These are phyloP conservation scores for Hemiprocne comata DNA, from an alignment of 2,113 vertebrate species.

Conservation along the genomic window DNA sequence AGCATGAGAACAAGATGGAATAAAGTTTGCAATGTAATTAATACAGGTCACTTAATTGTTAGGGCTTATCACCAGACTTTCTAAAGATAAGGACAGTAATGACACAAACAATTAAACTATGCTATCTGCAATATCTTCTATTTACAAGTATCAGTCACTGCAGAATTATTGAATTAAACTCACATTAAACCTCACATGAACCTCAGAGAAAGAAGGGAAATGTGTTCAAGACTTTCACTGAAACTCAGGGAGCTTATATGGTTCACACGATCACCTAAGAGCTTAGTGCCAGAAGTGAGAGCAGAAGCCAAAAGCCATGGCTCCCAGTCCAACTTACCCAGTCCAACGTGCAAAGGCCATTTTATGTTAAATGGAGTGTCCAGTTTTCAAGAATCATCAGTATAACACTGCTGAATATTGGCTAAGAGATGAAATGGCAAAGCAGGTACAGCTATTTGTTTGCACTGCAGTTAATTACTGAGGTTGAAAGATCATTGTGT, in stretches of 20 bases:
- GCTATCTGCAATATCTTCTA: background rate
- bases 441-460: background rate
- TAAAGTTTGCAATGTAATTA: constrained; percentile 29
- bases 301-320: background rate
- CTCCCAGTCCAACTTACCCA: background rate
- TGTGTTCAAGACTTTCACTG: background rate
- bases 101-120: constrained; percentile 6
- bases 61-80: background rate
- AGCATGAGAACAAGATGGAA: background rate
- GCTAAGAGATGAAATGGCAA: background rate
- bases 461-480: background rate
- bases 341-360: background rate
- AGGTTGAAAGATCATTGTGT: background rate
- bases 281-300: background rate
- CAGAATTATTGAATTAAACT: background rate
- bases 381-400: background rate
- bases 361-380: background rate
- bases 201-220: background rate
- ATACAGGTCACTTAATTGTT: constrained; percentile 12
- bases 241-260: background rate
- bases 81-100: background rate
- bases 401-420: background rate
- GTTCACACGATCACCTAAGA: background rate
- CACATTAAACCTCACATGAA: background rate
- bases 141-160: background rate